phyloP scores from a whole-genome alignment of 2,113 vertebrate genomes.

The Oncorhynchus masou region DNA sequence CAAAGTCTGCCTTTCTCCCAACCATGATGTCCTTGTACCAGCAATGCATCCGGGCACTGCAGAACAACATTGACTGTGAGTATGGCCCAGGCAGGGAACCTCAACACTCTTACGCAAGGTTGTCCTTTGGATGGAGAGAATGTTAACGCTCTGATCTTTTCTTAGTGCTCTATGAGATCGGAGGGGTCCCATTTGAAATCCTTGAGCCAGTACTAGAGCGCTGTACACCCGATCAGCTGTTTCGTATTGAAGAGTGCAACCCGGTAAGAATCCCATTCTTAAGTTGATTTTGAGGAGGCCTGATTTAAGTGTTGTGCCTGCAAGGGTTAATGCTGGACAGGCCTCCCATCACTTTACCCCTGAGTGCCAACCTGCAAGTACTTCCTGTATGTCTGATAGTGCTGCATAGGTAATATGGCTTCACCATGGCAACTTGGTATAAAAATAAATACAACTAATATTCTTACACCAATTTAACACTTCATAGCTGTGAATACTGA shows the following conservation, averaged over 20 bases:
- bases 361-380: no score
- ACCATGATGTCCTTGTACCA: constrained; percentile 85
- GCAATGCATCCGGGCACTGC: constrained; percentile 84
- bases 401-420: neutral
- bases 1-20: constrained; percentile 75
- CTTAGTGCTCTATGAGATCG: constrained; percentile 83
- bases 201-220: constrained; percentile 85
- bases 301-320: neutral
- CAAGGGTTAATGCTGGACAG: neutral
- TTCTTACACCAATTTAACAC: no score
- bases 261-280: constrained; percentile 72
- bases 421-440: no score
- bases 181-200: constrained; percentile 88
- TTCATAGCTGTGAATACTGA: neutral
- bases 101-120: neutral
- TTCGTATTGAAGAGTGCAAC: constrained; percentile 84
- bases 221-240: constrained; percentile 85
- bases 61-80: constrained; percentile 89
- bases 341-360: neutral
- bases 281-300: neutral
- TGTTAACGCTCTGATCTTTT: constrained; percentile 21
- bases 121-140: neutral
- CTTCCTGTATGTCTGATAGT: neutral
- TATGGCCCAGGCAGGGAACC: neutral
- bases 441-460: no score